These are phyloP conservation scores for Platypus cylindrus DNA, from an alignment of 2,888 invertebrate species.

Conservation along the genomic window DNA sequence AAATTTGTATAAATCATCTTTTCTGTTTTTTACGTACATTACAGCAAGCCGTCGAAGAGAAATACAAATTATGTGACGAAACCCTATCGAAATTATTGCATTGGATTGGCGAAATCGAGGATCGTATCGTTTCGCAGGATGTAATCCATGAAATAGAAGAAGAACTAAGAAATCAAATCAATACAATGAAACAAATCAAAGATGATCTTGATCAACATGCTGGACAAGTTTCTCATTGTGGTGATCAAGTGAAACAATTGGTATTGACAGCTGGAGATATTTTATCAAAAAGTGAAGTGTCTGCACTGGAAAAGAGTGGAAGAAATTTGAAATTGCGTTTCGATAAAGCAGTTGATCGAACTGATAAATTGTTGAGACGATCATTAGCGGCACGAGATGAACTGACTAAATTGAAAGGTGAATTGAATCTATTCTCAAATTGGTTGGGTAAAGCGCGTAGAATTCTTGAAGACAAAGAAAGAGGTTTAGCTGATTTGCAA, in stretches of 20 bases:
- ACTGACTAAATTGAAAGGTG: conserved; percentile 73
- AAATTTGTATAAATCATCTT: no score
- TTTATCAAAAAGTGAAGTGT: conserved; percentile 83
- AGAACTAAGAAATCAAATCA: conserved; percentile 79
- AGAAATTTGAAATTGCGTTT: conserved; percentile 71
- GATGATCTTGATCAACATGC: conserved; percentile 81
- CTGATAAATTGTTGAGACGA: conserved; percentile 63
- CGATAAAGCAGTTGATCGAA: conserved; percentile 69
- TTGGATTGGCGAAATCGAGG: conserved; percentile 79
- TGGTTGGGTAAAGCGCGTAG: conserved; percentile 78
- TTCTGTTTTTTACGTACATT: no score
- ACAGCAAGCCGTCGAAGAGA: conserved; percentile 92
- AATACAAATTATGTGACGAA: conserved; percentile 84
- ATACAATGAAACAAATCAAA: conserved; percentile 78
- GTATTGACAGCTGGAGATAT: conserved; percentile 83
- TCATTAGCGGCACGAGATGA: conserved; percentile 74
- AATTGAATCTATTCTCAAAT: conserved; percentile 64
- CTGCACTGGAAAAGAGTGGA: conserved; percentile 75
- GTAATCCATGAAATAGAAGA: conserved; percentile 78
- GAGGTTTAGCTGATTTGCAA: conserved; percentile 63
- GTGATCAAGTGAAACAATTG: conserved; percentile 82
- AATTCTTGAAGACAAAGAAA: conserved; percentile 73
- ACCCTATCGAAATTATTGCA: conserved; percentile 70
- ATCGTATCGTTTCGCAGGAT: conserved; percentile 71
- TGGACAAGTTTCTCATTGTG: conserved; percentile 69